Evolutionary conservation across 1,140 invertebrate genomes (phyloP).

Genomic region (Trialeurodes vaporariorum): DNA sequence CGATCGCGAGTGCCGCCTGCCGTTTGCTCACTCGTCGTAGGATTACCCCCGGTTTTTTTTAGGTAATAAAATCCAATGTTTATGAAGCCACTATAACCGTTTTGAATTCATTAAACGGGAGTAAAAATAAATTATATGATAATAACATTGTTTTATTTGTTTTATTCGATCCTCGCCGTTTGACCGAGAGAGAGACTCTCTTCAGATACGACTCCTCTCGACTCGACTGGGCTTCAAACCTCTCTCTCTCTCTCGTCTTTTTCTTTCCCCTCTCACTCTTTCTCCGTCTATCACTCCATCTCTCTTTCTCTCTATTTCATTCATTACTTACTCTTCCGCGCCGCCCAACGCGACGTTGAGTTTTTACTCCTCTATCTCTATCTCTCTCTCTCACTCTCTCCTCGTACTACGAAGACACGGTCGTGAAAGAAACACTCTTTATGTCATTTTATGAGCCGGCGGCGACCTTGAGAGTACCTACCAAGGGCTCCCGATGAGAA

Average conservation of each 20-base stretch:
- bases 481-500: not conserved
- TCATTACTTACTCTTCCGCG: not conserved
- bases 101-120: not conserved
- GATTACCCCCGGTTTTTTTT: not conserved
- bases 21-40: no score
- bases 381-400: no score
- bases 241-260: not conserved
- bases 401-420: no score
- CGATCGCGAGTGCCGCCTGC: no score
- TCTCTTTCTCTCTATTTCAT: no score
- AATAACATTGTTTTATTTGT: not conserved
- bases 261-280: not conserved
- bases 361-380: no score
- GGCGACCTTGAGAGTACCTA: not conserved
- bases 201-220: no score
- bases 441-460: not conserved
- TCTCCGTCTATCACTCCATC: no score
- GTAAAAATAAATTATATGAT: slow-evolving; percentile 1
- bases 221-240: not conserved
- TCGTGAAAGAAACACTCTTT: not conserved
- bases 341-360: no score
- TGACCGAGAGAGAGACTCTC: no score
- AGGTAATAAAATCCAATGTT: not conserved
- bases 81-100: not conserved
- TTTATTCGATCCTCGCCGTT: not conserved